Evolutionary conservation across 1,140 invertebrate genomes (phyloP), one percentile per base, ranked within the genome.

Genomic region (Eumaeus atala): DNA sequence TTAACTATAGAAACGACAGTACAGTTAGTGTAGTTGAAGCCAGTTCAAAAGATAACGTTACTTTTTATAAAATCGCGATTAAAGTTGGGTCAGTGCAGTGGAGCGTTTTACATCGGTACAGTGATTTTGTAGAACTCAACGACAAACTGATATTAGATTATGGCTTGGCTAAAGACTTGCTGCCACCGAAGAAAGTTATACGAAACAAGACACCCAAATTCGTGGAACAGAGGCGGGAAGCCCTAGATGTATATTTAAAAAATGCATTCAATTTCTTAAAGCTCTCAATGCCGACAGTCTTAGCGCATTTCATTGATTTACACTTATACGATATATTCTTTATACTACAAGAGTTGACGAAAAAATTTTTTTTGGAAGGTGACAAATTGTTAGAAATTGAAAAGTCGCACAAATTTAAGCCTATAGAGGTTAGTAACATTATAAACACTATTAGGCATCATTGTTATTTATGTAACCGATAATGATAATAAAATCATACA

Each of bases 151-250:
- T 95, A 0, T 66, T 84, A 16, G 93, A 95, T 62, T 92, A 95
- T 75, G 92, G 94, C 12, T 92, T 96, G 0, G 90, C 91, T 16
- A 95, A 94, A 77, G 95, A 95, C 66, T 89, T 96, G 53, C 76
- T 98, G 10, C 97, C 97, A 12, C 95, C 95, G 4, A 98, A 98
- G 77, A 97, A 97, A 86, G 89, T 97, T 11, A 89, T 90, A 60
- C 69, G 89, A 33, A 90, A 90, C 63, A 90, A 90, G 71, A 87
- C 82, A 65, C 95, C 95, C 10, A 88, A 91, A 12, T 98, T 98
- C 75, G 90, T 98, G 16, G 95, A 96, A 72, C 94, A 93, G 70
- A 89, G 97, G 56, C 91, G 95, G 49, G 86, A 90, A 60, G 93
- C 91, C 14, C 83, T 98, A 21, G 93, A 97, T 77, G 87, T 89